Evolutionary conservation across 2,888 invertebrate species (phyloP), one percentile per base, ranked within the genome.

Genomic region (Mimas tiliae): DNA sequence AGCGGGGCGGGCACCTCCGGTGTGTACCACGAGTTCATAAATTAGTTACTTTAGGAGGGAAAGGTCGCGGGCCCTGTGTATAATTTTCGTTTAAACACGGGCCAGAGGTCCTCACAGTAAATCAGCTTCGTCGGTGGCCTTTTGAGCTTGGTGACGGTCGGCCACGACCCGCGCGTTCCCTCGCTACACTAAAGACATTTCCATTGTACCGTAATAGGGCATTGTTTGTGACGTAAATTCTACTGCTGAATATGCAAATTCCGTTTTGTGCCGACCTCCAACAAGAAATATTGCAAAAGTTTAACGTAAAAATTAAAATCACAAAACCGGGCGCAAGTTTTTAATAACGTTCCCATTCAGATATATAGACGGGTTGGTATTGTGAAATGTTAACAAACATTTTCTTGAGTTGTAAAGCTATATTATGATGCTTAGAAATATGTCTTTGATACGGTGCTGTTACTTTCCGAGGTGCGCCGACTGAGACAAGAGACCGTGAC

Each of bases 201-300:
- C 87, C 87, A 91, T 90, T 90, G 89, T 90, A 85, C 86, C 86
- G 84, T 90, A 90, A 90, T 90, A 89, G 88, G 85, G 86, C 87
- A 91, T 90, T 90, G 91, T 90, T 91, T 92, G 89, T 90, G 89
- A 90, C 89, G 90, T 88, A 89, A 90, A 90, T 90, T 90, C 88
- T 83, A 88, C 88, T 87, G 88, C 82, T 90, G 89, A 91, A 90
- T 91, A 91, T 92, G 91, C 88, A 91, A 91, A 91, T 91, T 87
- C 85, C 85, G 87, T 86, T 88, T 85, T 81, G 84, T 80, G 83
- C 77, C 86, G 85, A 87, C 89, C 87, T 84, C 84, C 83, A 79
- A 76, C 78, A 84, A 88, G 88, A 91, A 90, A 89, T 91, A 92
- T 92, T 88, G 87, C 87, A 74, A 89, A 91, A 92, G 90, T 91